Percentiles rank a stretch among this genome's conserved stretches.
Evolutionary conservation across 2,113 vertebrate genomes (phyloP).

Genomic region (Calonectris borealis): DNA sequence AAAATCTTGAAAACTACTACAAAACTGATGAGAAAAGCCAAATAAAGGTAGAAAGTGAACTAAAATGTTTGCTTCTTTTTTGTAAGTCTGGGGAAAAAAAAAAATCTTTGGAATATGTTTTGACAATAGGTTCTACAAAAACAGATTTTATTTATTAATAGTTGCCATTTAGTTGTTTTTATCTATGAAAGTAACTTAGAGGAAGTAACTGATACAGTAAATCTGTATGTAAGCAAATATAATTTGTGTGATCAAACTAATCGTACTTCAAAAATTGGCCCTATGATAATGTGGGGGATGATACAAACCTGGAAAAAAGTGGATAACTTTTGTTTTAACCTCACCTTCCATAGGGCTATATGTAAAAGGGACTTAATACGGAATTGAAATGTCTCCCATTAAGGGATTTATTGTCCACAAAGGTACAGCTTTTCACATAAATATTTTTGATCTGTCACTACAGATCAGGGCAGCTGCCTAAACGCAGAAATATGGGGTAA

Average conservation of each 20-base stretch:
- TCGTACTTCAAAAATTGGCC: neutral
- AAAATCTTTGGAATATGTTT: neutral
- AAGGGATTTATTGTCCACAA: neutral
- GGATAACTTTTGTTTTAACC: neutral
- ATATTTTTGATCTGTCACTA: neutral
- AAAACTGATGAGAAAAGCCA: slow-evolving; percentile 83
- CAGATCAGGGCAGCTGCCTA: neutral
- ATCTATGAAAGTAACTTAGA: neutral
- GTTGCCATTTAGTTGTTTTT: neutral
- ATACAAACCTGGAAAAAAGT: neutral
- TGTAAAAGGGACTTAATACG: neutral
- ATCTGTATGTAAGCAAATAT: neutral
- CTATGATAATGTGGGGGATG: neutral
- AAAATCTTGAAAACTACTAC: slow-evolving; percentile 85
- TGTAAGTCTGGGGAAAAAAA: neutral
- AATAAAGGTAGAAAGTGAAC: slow-evolving; percentile 84
- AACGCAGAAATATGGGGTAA: neutral
- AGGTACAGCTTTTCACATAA: neutral
- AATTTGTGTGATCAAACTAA: neutral
- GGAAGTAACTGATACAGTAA: neutral
- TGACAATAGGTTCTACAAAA: neutral
- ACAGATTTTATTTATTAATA: neutral
- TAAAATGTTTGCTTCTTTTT: neutral
- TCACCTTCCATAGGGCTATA: neutral
- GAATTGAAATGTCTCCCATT: neutral